Base-by-base conservation (phyloP, 2,797 vertebrate species). In the Nannoperca australis region DNA sequence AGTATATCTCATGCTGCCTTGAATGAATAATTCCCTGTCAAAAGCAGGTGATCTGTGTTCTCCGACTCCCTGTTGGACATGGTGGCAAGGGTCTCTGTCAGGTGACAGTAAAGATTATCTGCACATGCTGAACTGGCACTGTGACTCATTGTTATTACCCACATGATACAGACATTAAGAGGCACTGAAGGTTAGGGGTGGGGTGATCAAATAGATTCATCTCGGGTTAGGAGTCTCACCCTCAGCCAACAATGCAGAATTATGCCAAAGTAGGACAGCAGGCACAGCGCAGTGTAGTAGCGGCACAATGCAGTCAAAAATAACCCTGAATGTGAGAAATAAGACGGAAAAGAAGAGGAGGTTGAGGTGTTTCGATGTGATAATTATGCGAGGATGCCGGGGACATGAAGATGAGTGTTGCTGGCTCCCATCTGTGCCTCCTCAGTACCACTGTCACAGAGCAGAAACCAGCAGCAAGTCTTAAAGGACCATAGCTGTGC, bases 381-480 rank as follows among this genome's bases (percentile, higher is more conserved):
- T 93, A 91, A 93, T 93, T 91, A 88, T 83, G 86, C 70, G 5
- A 82, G 45, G 81, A 81, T 82, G 87, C 83, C 71, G 77, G 83
- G 88, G 86, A 89, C 86, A 83, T 60, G 84, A 89, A 74, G 82
- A 91, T 76, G 89, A 92, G 89, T 84, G 85, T 87, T 61, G 79
- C 88, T 87, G 85, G 79, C 79, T 88, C 68, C 93, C 91, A 90
- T 93, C 91, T 93, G 91, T 88, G 89, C 40, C 84, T 81, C 58
- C 71, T 89, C 70, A 68, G 76, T 79, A 89, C 91, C 71, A 58
- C 53, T 68, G 72, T 71, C 85, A 70, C 68, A 65, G 49, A 82
- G 76, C 72, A 59, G 38, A 84, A 73, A 82, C 55, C 77, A 84
- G 71, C 66, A 85, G 87, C 71, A 40, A 42, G 69, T 83, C 60